Percentiles rank a stretch among this genome's conserved stretches.
These are phyloP conservation scores for Siderastrea radians DNA, from an alignment of 92 coral and sea anemone genomes.

Conservation along the genomic window DNA sequence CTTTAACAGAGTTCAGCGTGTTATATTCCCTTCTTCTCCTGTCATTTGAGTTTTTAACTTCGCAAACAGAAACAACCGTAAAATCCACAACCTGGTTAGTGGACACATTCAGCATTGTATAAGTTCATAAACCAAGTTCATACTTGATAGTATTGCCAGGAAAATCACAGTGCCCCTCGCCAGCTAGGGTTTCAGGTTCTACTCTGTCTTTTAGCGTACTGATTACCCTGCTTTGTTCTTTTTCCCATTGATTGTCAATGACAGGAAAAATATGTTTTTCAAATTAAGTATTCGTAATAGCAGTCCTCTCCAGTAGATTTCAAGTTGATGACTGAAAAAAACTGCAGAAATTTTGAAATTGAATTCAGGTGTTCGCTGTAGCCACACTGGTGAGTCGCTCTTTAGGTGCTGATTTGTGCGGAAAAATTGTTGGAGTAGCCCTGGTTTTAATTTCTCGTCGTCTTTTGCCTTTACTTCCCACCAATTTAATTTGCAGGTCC, in stretches of 20 bases:
- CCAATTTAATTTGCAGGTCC: constrained; percentile 5
- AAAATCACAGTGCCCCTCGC: constrained; percentile 43
- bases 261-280: constrained; percentile 1
- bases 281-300: neutral
- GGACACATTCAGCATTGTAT: constrained; percentile 49
- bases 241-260: constrained; percentile 30
- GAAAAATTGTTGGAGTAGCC: neutral
- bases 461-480: constrained; percentile 10
- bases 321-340: constrained; percentile 21
- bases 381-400: neutral
- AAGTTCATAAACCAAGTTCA: neutral
- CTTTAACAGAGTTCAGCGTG: constrained; percentile 24
- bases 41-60: constrained; percentile 53
- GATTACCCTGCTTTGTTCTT: constrained; percentile 25
- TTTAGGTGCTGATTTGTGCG: constrained; percentile 15
- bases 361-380: constrained; percentile 25
- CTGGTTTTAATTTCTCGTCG: neutral
- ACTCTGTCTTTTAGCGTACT: constrained; percentile 17
- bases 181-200: constrained; percentile 31
- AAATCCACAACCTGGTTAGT: constrained; percentile 53
- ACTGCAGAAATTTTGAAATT: constrained; percentile 34
- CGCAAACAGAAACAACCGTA: constrained; percentile 34
- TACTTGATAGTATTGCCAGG: constrained; percentile 51
- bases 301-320: constrained; percentile 18
- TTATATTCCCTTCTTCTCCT: constrained; percentile 62